phyloP scores from a whole-genome alignment of 1,140 invertebrate species.

The Danaus melanippus region DNA sequence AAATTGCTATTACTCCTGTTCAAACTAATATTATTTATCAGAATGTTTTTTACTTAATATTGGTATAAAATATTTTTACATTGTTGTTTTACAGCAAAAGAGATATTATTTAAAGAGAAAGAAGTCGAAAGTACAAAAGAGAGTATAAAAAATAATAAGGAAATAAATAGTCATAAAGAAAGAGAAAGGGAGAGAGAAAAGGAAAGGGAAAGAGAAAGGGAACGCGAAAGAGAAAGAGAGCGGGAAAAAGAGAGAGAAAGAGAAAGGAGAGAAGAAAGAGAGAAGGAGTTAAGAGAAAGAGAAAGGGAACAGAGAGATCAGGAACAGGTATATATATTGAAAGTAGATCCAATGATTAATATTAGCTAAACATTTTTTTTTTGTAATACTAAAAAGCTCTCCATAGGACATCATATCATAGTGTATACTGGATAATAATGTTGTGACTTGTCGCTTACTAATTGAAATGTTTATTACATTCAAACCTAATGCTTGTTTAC shows the following conservation, averaged over 20 bases:
- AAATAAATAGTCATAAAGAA: constrained; percentile 50
- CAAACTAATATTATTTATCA: neutral
- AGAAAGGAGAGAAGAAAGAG: constrained; percentile 58
- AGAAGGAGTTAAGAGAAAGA: constrained; percentile 45
- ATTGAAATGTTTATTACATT: too few species aligned
- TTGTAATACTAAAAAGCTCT: too few species aligned
- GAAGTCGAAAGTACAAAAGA: constrained; percentile 66
- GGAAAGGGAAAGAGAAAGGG: constrained; percentile 36
- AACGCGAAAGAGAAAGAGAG: constrained; percentile 32
- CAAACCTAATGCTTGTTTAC: too few species aligned
- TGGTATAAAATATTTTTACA: neutral
- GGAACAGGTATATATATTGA: too few species aligned
- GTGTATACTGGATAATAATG: too few species aligned
- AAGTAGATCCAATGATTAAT: too few species aligned
- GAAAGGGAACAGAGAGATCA: too few species aligned
- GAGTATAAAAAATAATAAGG: constrained; percentile 50
- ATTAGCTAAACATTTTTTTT: too few species aligned
- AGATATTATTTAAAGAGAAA: constrained; percentile 62
- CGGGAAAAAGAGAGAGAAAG: constrained; percentile 36
- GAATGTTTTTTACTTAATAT: neutral
- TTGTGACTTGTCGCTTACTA: too few species aligned
- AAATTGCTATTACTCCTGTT: neutral
- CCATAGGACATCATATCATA: too few species aligned
- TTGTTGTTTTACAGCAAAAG: constrained; percentile 47
- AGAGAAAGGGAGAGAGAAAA: constrained; percentile 45